Percentiles rank a stretch among this genome's conserved stretches.
Evolutionary conservation across 1,140 invertebrate species (phyloP).

Genomic region (Araneus ventricosus): DNA sequence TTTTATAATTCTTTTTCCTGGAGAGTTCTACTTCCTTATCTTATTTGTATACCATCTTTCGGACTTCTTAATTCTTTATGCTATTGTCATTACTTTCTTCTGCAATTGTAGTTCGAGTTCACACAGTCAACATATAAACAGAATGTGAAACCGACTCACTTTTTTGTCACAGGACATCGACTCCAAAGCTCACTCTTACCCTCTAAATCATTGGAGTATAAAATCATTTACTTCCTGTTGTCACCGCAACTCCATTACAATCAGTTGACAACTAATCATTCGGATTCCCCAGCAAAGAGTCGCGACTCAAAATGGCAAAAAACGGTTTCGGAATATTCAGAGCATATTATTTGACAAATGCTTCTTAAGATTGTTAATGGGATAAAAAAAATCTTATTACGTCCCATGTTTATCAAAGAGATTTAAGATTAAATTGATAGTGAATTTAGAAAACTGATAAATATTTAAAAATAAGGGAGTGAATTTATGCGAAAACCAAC

Average conservation of each 20-base stretch:
- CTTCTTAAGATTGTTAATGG: too few relatives aligned
- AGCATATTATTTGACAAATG: neutral
- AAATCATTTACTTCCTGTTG: conserved; percentile 24
- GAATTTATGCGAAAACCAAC: too few relatives aligned
- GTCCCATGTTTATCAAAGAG: too few relatives aligned
- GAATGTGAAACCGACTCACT: neutral
- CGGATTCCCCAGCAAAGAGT: neutral
- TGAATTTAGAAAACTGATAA: too few relatives aligned
- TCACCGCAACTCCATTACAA: neutral
- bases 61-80: too few relatives aligned
- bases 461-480: too few relatives aligned
- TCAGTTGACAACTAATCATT: neutral
- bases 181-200: neutral
- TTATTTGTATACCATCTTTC: too few relatives aligned
- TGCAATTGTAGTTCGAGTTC: neutral
- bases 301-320: neutral
- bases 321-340: neutral
- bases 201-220: neutral
- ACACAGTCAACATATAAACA: neutral
- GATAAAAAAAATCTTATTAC: too few relatives aligned
- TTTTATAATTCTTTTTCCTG: too few relatives aligned
- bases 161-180: conserved; percentile 27
- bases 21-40: too few relatives aligned
- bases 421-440: too few relatives aligned
- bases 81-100: too few relatives aligned